Percentiles rank a stretch among this genome's conserved stretches.
Conservation (phyloP, 1,140 invertebrate genomes). For the Drosophila triauraria region DNA sequence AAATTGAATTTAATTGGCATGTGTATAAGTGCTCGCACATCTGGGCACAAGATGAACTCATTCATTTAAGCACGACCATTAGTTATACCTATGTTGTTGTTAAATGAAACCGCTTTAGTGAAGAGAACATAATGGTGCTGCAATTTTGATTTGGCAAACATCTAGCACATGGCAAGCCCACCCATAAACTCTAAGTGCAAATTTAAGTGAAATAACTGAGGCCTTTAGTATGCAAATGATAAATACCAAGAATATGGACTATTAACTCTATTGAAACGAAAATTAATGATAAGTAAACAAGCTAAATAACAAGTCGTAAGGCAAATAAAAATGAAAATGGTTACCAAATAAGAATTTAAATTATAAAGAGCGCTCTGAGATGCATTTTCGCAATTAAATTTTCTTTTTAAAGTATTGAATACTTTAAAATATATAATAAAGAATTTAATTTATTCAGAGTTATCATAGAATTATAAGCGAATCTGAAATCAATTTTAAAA, state of each 20-base stretch:
- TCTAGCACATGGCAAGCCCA: background rate
- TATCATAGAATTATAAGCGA: no score
- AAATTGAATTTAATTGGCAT: constrained; percentile 42
- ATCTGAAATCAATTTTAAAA: no score
- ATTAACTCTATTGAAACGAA: background rate
- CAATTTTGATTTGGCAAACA: background rate
- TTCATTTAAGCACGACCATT: no score
- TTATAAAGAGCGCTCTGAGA: no score
- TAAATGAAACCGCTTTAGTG: background rate
- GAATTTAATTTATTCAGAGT: no score
- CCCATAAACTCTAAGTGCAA: background rate
- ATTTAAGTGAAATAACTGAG: constrained; percentile 1
- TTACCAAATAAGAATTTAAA: no score
- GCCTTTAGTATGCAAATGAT: background rate
- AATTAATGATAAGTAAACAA: constrained; percentile 5
- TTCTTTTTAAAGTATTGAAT: no score
- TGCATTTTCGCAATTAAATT: no score
- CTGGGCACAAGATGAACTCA: constrained; percentile 11
- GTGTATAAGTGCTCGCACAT: constrained; percentile 21
- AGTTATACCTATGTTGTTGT: constrained; percentile 2
- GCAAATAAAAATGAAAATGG: no score
- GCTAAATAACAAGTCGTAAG: background rate
- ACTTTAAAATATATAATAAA: no score
- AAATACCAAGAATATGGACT: background rate
- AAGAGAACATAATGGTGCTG: background rate